phyloP scores from a whole-genome alignment of 2,113 vertebrate genomes.

The Chaetops frenatus region DNA sequence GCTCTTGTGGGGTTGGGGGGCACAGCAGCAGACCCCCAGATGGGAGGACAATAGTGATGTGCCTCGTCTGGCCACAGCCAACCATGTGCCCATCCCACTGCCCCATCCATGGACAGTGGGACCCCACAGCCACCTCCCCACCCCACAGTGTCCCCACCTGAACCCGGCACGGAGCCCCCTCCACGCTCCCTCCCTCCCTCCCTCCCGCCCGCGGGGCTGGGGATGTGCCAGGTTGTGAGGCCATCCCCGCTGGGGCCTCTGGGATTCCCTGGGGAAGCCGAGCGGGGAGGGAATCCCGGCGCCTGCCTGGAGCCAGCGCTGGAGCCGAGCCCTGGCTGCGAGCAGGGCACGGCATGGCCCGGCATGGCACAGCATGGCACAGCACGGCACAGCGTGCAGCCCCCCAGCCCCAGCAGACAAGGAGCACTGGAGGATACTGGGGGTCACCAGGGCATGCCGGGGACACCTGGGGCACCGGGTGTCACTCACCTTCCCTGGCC shows the following conservation, averaged over 20 bases:
- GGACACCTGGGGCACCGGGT: background rate
- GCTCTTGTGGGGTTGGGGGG: background rate
- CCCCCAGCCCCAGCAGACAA: background rate
- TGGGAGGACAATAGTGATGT: background rate
- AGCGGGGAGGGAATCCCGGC: constrained; percentile 18
- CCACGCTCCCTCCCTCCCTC: background rate
- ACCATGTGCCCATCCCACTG: no score
- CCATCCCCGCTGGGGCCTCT: background rate
- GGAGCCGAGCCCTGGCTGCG: background rate
- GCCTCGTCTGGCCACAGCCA: background rate
- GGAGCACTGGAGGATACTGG: background rate
- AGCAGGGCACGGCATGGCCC: background rate
- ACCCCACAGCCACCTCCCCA: background rate
- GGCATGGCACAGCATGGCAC: background rate
- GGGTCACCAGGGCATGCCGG: background rate
- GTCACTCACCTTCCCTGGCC: background rate
- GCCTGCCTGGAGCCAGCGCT: constrained; percentile 27
- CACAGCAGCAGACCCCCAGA: background rate
- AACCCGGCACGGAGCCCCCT: background rate
- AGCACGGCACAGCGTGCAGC: accelerated
- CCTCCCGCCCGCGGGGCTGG: background rate
- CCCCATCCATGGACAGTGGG: accelerated
- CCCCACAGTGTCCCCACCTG: background rate
- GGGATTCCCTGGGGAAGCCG: constrained; percentile 37
- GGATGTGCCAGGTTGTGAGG: background rate